phyloP scores from a whole-genome alignment of 2,888 invertebrate species.

The Selenia dentaria region DNA sequence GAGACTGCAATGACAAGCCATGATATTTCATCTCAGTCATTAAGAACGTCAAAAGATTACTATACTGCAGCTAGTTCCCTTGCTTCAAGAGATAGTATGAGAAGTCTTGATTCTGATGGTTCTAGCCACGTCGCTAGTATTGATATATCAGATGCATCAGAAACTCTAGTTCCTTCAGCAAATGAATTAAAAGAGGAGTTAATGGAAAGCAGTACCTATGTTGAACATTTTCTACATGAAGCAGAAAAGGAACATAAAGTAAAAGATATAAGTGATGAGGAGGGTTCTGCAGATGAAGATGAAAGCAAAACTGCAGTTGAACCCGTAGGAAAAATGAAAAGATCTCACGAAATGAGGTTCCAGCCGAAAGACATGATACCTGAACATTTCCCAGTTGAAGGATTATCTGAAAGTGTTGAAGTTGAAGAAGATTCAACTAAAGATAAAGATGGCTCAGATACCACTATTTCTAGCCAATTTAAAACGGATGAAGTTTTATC shows the following conservation, averaged over 20 bases:
- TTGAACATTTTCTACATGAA: constrained; percentile 80
- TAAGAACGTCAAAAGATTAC: constrained; percentile 93
- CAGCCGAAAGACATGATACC: constrained; percentile 85
- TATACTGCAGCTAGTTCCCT: constrained; percentile 94
- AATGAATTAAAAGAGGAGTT: constrained; percentile 91
- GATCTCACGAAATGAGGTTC: constrained; percentile 96
- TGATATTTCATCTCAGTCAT: constrained; percentile 88
- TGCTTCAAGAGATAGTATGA: constrained; percentile 95
- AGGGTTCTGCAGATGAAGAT: constrained; percentile 84
- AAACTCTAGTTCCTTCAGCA: constrained; percentile 96
- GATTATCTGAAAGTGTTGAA: constrained; percentile 70
- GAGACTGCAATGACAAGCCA: constrained; percentile 93
- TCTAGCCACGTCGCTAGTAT: constrained; percentile 95
- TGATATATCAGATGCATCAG: constrained; percentile 96
- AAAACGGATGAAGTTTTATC: constrained; percentile 74
- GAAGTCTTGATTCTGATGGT: constrained; percentile 94
- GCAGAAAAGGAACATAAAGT: constrained; percentile 64
- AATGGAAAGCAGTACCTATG: constrained; percentile 86
- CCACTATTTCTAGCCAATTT: constrained; percentile 75
- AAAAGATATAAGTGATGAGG: constrained; percentile 79
- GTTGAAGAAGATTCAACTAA: constrained; percentile 70
- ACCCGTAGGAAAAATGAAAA: constrained; percentile 91
- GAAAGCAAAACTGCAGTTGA: constrained; percentile 79
- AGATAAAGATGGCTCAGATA: constrained; percentile 71
- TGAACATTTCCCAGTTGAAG: constrained; percentile 73